phyloP scores from a whole-genome alignment of 2,888 invertebrate species.

The Atethmia centrago region DNA sequence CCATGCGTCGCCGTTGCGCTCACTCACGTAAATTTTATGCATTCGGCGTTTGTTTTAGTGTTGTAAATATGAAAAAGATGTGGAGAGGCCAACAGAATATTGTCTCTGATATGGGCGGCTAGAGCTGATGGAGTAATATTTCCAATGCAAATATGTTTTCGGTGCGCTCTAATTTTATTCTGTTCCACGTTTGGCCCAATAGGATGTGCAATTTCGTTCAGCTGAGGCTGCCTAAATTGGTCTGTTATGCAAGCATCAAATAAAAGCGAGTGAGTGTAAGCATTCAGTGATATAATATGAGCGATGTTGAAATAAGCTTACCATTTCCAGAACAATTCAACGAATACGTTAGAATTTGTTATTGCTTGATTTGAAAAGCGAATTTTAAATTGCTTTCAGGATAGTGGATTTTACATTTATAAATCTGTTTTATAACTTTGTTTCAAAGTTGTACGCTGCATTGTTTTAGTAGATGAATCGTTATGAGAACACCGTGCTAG shows the following conservation, averaged over 20 bases:
- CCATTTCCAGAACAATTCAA: slow-evolving; percentile 69
- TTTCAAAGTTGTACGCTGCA: slow-evolving; percentile 30
- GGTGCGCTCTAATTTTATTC: slow-evolving; percentile 81
- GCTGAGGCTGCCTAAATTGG: slow-evolving; percentile 81
- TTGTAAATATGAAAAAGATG: slow-evolving; percentile 75
- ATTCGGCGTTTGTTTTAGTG: slow-evolving; percentile 71
- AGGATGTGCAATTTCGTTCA: slow-evolving; percentile 82
- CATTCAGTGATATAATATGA: slow-evolving; percentile 74
- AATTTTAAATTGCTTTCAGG: slow-evolving; percentile 63
- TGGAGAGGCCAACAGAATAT: slow-evolving; percentile 72
- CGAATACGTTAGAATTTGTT: slow-evolving; percentile 68
- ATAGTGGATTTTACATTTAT: slow-evolving; percentile 54
- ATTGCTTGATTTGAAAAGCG: slow-evolving; percentile 70
- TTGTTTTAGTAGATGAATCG: slow-evolving; percentile 51
- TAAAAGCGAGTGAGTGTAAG: slow-evolving; percentile 76
- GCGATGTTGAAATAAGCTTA: slow-evolving; percentile 74
- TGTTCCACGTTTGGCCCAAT: slow-evolving; percentile 78
- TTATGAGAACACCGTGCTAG: slow-evolving; percentile 19
- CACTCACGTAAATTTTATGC: slow-evolving; percentile 70
- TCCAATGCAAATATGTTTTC: slow-evolving; percentile 81
- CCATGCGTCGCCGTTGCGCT: slow-evolving; percentile 59
- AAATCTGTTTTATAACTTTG: slow-evolving; percentile 48
- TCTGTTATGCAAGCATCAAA: slow-evolving; percentile 80
- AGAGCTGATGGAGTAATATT: slow-evolving; percentile 76
- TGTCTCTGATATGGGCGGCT: slow-evolving; percentile 67